phyloP scores from a whole-genome alignment of 2,797 vertebrate species.

The Heliangelus exortis region DNA sequence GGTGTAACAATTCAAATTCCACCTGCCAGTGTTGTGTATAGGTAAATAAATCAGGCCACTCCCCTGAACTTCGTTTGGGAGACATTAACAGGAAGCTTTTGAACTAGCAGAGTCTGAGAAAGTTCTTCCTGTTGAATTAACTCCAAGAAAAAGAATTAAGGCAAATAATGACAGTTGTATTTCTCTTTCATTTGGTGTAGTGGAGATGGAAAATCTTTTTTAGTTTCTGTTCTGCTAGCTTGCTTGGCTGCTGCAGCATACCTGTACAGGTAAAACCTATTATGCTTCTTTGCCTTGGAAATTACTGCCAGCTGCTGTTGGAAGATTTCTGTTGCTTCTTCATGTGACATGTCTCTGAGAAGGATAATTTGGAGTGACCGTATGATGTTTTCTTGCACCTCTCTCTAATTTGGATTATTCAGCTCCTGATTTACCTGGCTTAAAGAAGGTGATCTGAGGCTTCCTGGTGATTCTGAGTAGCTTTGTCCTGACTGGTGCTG shows the following conservation, averaged over 20 bases:
- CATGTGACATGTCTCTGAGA: neutral
- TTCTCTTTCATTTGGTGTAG: constrained; percentile 20
- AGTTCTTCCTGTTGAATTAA: constrained; percentile 60
- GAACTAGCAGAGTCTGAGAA: constrained; percentile 53
- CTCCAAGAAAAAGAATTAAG: constrained; percentile 33
- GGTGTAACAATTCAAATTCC: constrained; percentile 79
- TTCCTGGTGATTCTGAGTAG: neutral
- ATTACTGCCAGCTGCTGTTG: constrained; percentile 30
- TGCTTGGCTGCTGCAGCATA: neutral
- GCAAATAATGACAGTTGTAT: neutral
- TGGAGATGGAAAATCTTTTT: constrained; percentile 47
- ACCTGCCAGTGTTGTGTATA: constrained; percentile 75
- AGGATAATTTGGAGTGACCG: neutral
- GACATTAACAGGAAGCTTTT: constrained; percentile 60
- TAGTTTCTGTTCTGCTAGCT: constrained; percentile 38
- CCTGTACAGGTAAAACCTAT: neutral
- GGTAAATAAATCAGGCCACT: constrained; percentile 81
- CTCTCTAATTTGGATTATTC: neutral
- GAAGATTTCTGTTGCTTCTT: constrained; percentile 45
- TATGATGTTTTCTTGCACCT: neutral
- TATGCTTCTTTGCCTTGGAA: neutral
- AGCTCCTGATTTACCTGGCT: neutral
- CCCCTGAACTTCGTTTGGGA: constrained; percentile 77
- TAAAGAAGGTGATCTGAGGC: constrained; percentile 67
- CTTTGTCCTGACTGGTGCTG: constrained; percentile 63